These are phyloP conservation scores for Crotalus tigris DNA, from an alignment of 2,113 vertebrate genomes.

Conservation along the genomic window DNA sequence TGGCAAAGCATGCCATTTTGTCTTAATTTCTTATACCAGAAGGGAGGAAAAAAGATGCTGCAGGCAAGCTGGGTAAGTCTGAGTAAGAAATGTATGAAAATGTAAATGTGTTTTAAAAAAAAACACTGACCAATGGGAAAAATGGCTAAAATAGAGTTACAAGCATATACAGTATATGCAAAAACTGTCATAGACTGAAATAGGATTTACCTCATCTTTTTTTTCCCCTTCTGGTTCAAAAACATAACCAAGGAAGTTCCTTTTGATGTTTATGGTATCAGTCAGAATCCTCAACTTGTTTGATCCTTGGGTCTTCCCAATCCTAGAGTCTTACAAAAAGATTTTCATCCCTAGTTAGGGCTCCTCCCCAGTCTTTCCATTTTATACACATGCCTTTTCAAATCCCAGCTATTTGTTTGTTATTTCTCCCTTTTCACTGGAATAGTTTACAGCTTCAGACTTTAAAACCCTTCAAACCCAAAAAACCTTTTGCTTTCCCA, in stretches of 20 bases:
- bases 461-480: not conserved
- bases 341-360: not conserved
- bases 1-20: not conserved
- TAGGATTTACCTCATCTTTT: not conserved
- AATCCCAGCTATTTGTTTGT: not conserved
- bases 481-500: not conserved
- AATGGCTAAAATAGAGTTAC: not conserved
- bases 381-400: not conserved
- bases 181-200: not conserved
- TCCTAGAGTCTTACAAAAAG: not conserved
- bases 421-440: not conserved
- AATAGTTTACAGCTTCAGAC: not conserved
- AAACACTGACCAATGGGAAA: not conserved
- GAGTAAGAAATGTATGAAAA: not conserved
- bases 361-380: not conserved
- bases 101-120: not conserved
- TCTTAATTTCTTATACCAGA: not conserved
- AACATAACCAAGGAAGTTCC: not conserved
- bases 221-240: fast-evolving
- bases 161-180: not conserved
- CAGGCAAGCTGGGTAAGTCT: not conserved
- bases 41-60: not conserved
- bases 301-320: not conserved
- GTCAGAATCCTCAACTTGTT: not conserved
- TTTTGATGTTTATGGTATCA: not conserved